Conservation (phyloP, 2,888 invertebrate genomes). For the Microctonus brassicae region DNA sequence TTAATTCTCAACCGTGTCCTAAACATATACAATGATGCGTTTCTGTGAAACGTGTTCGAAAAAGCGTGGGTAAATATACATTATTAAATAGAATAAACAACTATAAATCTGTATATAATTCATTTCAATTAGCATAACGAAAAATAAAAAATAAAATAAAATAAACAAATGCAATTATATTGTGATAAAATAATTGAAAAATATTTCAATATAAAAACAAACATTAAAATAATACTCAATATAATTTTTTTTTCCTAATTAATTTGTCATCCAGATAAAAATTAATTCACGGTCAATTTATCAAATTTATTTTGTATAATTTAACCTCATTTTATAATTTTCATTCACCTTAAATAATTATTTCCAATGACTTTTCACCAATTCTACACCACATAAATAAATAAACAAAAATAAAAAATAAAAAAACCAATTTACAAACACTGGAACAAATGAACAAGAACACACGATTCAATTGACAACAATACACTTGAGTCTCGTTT, state of each 20-base stretch:
- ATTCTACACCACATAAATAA: background rate
- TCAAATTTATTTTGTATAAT: no score
- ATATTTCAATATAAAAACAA: background rate
- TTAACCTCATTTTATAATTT: no score
- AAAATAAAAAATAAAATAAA: background rate
- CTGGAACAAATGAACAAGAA: background rate
- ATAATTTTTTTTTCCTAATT: background rate
- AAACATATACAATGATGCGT: background rate
- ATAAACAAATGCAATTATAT: background rate
- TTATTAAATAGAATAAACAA: background rate
- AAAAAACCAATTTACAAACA: no score
- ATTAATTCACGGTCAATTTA: no score
- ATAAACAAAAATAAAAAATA: no score
- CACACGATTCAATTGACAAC: background rate
- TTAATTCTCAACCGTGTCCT: background rate
- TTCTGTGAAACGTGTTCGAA: background rate
- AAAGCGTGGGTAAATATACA: background rate
- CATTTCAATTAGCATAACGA: background rate
- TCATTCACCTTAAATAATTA: no score
- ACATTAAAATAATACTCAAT: background rate
- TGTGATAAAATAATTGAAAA: background rate
- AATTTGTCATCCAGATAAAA: background rate
- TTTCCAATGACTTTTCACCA: no score
- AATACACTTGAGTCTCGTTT: background rate
- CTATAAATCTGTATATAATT: background rate